phyloP scores from a whole-genome alignment of 2,113 vertebrate genomes.

The Muntiacus muntjak region DNA sequence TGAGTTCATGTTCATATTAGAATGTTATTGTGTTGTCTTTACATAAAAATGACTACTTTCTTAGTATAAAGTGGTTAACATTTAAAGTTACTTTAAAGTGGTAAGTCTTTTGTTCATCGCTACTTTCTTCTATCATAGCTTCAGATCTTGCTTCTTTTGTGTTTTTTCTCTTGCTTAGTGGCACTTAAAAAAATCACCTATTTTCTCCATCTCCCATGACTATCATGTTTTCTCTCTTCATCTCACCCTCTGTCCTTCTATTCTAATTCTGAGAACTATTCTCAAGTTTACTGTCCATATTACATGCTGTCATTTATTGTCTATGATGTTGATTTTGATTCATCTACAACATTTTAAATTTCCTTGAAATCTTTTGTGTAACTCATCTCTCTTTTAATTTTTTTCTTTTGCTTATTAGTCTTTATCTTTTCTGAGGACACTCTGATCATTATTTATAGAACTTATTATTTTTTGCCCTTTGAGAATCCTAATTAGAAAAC shows the following conservation, averaged over 20 bases:
- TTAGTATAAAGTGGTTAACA: not conserved
- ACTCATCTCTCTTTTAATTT: not conserved
- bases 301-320: not conserved
- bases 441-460: not conserved
- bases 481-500: not conserved
- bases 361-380: not conserved
- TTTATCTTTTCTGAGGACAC: not conserved
- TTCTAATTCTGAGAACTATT: not conserved
- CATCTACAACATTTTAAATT: not conserved
- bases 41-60: not conserved
- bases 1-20: not conserved
- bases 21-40: not conserved
- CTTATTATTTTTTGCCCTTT: not conserved
- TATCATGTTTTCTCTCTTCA: not conserved
- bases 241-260: not conserved
- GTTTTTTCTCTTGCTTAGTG: not conserved
- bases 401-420: not conserved
- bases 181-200: not conserved
- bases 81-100: not conserved
- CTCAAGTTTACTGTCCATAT: not conserved
- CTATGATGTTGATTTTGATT: not conserved
- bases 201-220: not conserved
- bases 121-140: constrained; percentile 21
- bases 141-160: not conserved
- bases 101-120: not conserved